These are phyloP conservation scores for Phyllotis vaccarum DNA, from an alignment of 2,797 vertebrate species.

Conservation along the genomic window DNA sequence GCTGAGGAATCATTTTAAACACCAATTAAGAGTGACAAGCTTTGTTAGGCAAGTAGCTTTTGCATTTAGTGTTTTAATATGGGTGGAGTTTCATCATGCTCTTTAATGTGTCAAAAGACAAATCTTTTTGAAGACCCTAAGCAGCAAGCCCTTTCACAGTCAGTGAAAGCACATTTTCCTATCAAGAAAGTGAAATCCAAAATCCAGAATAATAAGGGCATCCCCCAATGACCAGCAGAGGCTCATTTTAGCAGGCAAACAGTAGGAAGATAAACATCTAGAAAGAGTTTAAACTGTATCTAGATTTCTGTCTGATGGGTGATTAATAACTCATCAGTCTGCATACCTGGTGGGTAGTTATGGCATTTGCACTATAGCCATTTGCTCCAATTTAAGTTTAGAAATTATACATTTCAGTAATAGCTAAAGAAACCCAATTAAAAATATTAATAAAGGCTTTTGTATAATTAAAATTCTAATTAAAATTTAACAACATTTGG, in stretches of 20 bases:
- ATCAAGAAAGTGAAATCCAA: conserved; percentile 89
- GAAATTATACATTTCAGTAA: conserved; percentile 83
- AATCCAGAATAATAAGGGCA: conserved; percentile 89
- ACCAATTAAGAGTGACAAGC: conserved; percentile 52
- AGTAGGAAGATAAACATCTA: conserved; percentile 85
- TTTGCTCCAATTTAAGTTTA: conserved; percentile 84
- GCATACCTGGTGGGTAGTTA: conserved; percentile 60
- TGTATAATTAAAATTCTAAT: background rate
- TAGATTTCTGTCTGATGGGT: conserved; percentile 80
- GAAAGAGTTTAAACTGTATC: conserved; percentile 64
- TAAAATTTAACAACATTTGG: conserved; percentile 81
- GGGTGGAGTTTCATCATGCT: background rate
- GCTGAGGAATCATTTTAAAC: conserved; percentile 62
- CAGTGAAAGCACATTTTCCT: conserved; percentile 73
- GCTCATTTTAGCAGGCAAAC: conserved; percentile 86
- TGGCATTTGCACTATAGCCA: conserved; percentile 85
- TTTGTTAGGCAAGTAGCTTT: background rate
- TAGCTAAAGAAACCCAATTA: conserved; percentile 78
- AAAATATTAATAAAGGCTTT: conserved; percentile 87
- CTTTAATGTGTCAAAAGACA: conserved; percentile 15
- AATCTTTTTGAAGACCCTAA: conserved; percentile 84
- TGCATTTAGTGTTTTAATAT: background rate
- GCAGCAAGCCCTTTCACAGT: conserved; percentile 86
- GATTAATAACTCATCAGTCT: conserved; percentile 81
- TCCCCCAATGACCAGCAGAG: conserved; percentile 77